Conservation (phyloP, 2,797 vertebrate genomes). For the Oreochromis grahami region DNA sequence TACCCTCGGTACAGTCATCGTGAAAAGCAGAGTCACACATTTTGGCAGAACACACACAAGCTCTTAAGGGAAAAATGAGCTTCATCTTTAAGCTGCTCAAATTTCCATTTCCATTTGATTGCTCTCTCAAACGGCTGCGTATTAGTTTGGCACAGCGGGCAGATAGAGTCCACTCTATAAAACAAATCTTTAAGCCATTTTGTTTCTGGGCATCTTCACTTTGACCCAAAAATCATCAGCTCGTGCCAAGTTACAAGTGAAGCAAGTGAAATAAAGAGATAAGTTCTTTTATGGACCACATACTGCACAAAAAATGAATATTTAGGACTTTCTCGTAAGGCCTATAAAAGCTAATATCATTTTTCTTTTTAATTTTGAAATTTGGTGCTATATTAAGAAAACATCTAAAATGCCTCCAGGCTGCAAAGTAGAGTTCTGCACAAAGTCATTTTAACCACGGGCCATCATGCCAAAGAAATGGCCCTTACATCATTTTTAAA, state of each 20-base stretch:
- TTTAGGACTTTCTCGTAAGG: slow-evolving; percentile 36
- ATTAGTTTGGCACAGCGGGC: slow-evolving; percentile 54
- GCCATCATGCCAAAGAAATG: neutral
- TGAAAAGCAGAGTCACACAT: slow-evolving; percentile 41
- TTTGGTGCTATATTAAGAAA: neutral
- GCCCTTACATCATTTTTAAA: neutral
- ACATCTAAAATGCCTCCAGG: neutral
- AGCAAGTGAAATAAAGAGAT: slow-evolving; percentile 30
- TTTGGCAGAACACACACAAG: slow-evolving; percentile 53
- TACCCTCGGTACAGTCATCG: neutral
- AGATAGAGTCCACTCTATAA: slow-evolving; percentile 56
- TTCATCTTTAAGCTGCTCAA: slow-evolving; percentile 65
- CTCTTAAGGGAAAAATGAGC: slow-evolving; percentile 52
- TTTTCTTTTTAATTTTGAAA: neutral
- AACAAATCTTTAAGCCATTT: slow-evolving; percentile 55
- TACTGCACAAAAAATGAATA: slow-evolving; percentile 16
- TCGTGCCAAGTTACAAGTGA: slow-evolving; percentile 54
- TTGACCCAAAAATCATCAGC: slow-evolving; percentile 52
- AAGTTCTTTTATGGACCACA: slow-evolving; percentile 41
- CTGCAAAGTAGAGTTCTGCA: neutral
- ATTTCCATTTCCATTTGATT: slow-evolving; percentile 70
- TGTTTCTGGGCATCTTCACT: slow-evolving; percentile 63
- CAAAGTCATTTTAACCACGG: neutral
- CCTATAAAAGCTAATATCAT: neutral
- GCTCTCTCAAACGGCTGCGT: slow-evolving; percentile 53